Conservation (phyloP, 92 coral and sea anemone genomes). For the Palythoa grandiflora region DNA sequence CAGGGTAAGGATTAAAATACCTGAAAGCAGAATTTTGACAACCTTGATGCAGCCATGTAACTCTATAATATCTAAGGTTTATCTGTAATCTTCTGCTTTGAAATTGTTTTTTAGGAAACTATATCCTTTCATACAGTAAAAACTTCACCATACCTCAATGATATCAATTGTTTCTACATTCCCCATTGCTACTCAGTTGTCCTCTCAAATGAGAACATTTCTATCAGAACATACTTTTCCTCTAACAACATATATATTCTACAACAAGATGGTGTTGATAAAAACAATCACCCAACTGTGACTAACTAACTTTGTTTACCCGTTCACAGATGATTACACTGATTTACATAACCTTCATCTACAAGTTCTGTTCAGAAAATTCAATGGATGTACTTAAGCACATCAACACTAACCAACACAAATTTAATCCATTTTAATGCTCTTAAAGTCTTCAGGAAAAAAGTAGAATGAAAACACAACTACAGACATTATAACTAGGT, state of each 20-base stretch:
- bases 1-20: too few relatives aligned
- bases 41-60: too few relatives aligned
- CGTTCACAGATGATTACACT: not conserved
- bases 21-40: too few relatives aligned
- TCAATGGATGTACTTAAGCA: not conserved
- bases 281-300: not conserved
- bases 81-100: too few relatives aligned
- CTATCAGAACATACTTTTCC: slow-evolving; percentile 23
- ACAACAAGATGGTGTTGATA: not conserved
- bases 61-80: too few relatives aligned
- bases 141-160: slow-evolving; percentile 10
- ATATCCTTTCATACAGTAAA: too few relatives aligned
- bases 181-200: slow-evolving; percentile 23
- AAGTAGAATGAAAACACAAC: not conserved
- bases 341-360: not conserved
- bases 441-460: not conserved
- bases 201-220: not conserved
- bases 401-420: not conserved
- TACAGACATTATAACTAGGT: not conserved
- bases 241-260: slow-evolving; percentile 21
- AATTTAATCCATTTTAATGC: not conserved
- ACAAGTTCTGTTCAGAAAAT: slow-evolving; percentile 16
- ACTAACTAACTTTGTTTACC: not conserved
- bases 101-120: too few relatives aligned
- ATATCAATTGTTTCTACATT: slow-evolving; percentile 40